These are phyloP conservation scores for Cataglyphis albicans DNA, from an alignment of 2,888 invertebrate species.

Conservation along the genomic window DNA sequence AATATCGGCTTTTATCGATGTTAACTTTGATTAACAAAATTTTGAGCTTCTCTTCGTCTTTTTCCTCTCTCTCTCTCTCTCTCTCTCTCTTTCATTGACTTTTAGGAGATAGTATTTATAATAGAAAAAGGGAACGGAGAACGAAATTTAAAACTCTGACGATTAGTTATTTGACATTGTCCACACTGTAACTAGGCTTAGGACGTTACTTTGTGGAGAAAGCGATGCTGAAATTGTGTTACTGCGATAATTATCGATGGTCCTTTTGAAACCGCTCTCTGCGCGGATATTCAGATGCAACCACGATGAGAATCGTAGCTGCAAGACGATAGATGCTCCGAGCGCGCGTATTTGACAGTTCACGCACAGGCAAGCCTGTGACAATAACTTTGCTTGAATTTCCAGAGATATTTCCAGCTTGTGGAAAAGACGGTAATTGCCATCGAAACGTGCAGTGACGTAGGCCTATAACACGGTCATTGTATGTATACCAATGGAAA, in stretches of 20 bases:
- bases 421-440: constrained; percentile 4
- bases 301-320: constrained; percentile 7
- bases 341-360: background rate
- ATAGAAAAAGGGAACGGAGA: background rate
- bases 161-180: constrained; percentile 11
- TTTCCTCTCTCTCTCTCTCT: background rate
- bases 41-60: background rate
- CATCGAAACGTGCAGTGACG: background rate
- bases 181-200: background rate
- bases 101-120: background rate
- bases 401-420: background rate
- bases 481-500: background rate
- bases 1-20: background rate
- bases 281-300: constrained; percentile 2
- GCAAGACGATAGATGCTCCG: background rate
- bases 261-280: background rate
- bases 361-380: background rate
- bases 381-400: constrained; percentile 14
- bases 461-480: background rate
- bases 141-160: background rate
- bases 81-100: background rate
- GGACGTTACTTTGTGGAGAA: constrained; percentile 18
- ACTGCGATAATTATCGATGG: constrained; percentile 21
- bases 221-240: constrained; percentile 28
- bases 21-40: constrained; percentile 3